These are phyloP conservation scores for Pelecanus crispus DNA, from an alignment of 2,113 vertebrate species.

Conservation along the genomic window DNA sequence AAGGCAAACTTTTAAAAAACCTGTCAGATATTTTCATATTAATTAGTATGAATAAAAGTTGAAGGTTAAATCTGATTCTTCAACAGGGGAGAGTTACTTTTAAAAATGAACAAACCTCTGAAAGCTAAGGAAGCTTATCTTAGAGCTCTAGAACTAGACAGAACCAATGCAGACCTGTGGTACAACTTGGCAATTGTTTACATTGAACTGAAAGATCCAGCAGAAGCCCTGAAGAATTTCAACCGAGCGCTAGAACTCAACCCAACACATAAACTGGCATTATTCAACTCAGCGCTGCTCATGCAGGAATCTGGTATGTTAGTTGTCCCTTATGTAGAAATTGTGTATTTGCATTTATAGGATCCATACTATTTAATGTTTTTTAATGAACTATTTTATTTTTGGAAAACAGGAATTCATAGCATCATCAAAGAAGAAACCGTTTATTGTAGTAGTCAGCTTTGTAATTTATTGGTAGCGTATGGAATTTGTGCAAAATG, in stretches of 20 bases:
- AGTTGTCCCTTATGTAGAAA: background rate
- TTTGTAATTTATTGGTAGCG: background rate
- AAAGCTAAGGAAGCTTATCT: constrained; percentile 95
- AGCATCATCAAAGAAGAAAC: background rate
- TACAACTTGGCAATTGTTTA: constrained; percentile 98
- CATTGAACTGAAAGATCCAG: constrained; percentile 95
- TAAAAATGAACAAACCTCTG: constrained; percentile 96
- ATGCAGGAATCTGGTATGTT: constrained; percentile 98
- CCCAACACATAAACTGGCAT: constrained; percentile 87
- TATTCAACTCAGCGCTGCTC: constrained; percentile 95
- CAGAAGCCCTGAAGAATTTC: constrained; percentile 92
- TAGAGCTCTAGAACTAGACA: constrained; percentile 89
- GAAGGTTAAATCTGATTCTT: constrained; percentile 45
- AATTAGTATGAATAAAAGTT: background rate
- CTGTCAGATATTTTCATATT: background rate
- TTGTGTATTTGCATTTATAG: background rate
- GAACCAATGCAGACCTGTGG: constrained; percentile 93
- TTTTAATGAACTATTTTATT: background rate
- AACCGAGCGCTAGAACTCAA: constrained; percentile 90
- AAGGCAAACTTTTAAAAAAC: background rate
- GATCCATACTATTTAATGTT: background rate
- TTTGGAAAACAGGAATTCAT: background rate
- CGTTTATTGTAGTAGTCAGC: background rate
- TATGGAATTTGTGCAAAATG: background rate
- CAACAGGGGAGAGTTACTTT: constrained; percentile 90